Conservation (phyloP, 2,797 vertebrate genomes). For the Sylvia borin region DNA sequence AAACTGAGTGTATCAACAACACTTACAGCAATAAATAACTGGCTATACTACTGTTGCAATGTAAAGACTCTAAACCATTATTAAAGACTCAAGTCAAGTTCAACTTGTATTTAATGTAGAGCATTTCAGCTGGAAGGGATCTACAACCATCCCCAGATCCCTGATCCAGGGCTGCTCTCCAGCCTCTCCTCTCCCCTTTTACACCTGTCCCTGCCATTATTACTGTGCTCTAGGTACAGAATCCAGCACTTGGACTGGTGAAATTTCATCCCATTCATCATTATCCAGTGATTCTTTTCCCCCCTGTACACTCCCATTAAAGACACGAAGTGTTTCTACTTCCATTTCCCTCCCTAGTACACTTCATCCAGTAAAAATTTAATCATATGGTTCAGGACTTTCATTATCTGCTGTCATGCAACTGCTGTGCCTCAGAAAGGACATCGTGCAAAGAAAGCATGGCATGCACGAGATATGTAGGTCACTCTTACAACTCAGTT, state of each 20-base stretch:
- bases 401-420: slow-evolving; percentile 76
- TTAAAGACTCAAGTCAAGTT: background rate
- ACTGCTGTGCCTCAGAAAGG: slow-evolving; percentile 63
- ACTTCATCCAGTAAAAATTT: slow-evolving; percentile 74
- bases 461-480: background rate
- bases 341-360: slow-evolving; percentile 35
- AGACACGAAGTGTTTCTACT: background rate
- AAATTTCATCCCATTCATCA: background rate
- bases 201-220: background rate
- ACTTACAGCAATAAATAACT: background rate
- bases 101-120: background rate
- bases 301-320: slow-evolving; percentile 21
- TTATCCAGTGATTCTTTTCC: background rate
- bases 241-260: background rate
- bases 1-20: background rate
- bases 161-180: background rate
- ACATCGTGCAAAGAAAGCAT: background rate
- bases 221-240: background rate
- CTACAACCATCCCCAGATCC: background rate
- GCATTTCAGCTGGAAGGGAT: background rate
- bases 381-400: slow-evolving; percentile 79
- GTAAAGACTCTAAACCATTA: background rate
- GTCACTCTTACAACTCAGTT: background rate
- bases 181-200: background rate
- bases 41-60: background rate